phyloP scores from a whole-genome alignment of 2,888 invertebrate species.

The Cerastis rubricosa region DNA sequence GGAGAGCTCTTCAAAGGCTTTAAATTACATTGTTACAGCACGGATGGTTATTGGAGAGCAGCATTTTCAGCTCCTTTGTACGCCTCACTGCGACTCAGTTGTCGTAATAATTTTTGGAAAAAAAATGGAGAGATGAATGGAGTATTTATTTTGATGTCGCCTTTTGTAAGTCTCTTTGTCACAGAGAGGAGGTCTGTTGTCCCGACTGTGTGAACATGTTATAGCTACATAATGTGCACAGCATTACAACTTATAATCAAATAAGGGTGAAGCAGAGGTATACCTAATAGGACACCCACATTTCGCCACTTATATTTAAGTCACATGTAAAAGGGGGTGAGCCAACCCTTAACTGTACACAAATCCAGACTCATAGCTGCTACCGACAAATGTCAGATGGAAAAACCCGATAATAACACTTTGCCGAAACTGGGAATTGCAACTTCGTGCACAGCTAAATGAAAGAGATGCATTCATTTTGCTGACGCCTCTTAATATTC shows the following conservation, averaged over 20 bases:
- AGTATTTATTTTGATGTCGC: not conserved
- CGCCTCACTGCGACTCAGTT: not conserved
- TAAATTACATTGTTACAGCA: constrained; percentile 37
- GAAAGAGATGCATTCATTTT: not conserved
- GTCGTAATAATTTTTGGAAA: not conserved
- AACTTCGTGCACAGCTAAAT: not conserved
- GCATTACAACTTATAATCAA: not conserved
- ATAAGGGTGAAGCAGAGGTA: not conserved
- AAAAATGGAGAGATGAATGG: not conserved
- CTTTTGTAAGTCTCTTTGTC: not conserved
- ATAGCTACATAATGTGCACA: not conserved
- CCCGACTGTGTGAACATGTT: not conserved
- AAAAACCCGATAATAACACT: not conserved
- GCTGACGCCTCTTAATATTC: not conserved
- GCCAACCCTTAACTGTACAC: not conserved
- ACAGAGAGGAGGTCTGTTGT: not conserved
- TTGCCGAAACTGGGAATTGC: not conserved
- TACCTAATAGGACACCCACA: not conserved
- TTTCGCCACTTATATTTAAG: not conserved
- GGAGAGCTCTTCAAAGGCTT: constrained; percentile 31
- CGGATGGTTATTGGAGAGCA: constrained; percentile 9
- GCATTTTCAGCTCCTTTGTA: constrained; percentile 19
- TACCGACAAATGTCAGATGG: not conserved
- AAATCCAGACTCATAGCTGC: not conserved
- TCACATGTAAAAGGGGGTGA: not conserved